Conservation (phyloP, 1,140 invertebrate species). For the Maniola jurtina region DNA sequence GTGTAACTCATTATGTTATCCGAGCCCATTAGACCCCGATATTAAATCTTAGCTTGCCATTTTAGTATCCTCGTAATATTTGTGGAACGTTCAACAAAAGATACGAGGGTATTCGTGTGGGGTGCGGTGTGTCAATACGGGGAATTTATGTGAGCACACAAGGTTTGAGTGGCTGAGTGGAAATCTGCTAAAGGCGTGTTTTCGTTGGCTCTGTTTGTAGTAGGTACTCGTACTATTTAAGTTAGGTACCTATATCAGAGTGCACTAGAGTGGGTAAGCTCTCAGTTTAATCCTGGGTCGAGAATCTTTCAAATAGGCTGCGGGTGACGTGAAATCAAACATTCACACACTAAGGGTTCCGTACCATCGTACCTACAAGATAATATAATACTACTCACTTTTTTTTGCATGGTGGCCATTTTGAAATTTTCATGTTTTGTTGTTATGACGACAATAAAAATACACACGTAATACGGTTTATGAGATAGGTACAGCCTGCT, state of each 20-base stretch:
- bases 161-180: neutral
- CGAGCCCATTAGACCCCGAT: conserved; percentile 5
- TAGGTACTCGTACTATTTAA: neutral
- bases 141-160: conserved; percentile 27
- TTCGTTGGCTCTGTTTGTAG: conserved; percentile 1
- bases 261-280: too few species aligned
- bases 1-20: neutral
- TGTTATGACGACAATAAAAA: too few species aligned
- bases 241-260: neutral
- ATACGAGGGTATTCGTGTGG: conserved; percentile 25
- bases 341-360: too few species aligned
- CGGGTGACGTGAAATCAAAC: too few species aligned
- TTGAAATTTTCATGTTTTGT: too few species aligned
- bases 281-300: too few species aligned
- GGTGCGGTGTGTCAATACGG: conserved; percentile 24
- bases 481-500: too few species aligned
- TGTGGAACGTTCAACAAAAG: conserved; percentile 24
- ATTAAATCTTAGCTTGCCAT: conserved; percentile 17
- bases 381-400: too few species aligned
- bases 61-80: conserved; percentile 19
- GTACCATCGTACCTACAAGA: too few species aligned
- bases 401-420: too few species aligned
- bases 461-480: too few species aligned
- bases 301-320: too few species aligned
- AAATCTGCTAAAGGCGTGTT: conserved; percentile 8